Evolutionary conservation across 2,113 vertebrate species (phyloP), one percentile per base, ranked within the genome.

Genomic region (Candoia aspera): DNA sequence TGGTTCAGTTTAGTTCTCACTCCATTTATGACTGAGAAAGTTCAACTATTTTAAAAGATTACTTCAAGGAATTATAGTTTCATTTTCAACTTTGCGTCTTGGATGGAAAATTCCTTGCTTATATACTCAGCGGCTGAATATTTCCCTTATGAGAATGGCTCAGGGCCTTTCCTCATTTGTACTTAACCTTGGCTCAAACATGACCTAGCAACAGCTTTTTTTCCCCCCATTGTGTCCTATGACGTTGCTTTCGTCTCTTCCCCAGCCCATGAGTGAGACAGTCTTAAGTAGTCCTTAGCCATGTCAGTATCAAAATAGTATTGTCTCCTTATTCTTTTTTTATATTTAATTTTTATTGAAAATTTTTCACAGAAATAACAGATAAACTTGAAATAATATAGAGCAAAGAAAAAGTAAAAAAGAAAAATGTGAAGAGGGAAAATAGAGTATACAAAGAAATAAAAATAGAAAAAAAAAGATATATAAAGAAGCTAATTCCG

Each of bases 21-120:
- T 24, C 64, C 73, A 91, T 55, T 33, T 54, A 95, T 2, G 55
- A 89, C 57, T n/a, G 5, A 92, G 84, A 84, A 90, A 79, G 54
- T 59, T 17, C 64, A 87, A 62, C 37, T 19, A 19, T 90, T 92
- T 90, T 73, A 86, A 86, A 79, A 57, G n/a, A 58, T 79, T 33
- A 86, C 59, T 85, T 79, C 88, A 54, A 90, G 54, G 37, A 79
- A 58, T 79, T 90, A 37, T 17, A 53, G 62, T n/a, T 86, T 73
- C 79, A 68, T 53, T 92, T 90, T 87, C 84, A 87, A 73, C 86
- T 23, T 64, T 89, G 57, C 58, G 57, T 87, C 62, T 79, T 37
- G 54, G 53, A 23, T 12, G 19, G 26, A 86, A 86, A 55, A 37
- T 26, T 54, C 29, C 21, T 91, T 26, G 46, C 59, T n/a, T 0